These are phyloP conservation scores for Sigmodon hispidus DNA, from an alignment of 2,113 vertebrate genomes.

Conservation along the genomic window DNA sequence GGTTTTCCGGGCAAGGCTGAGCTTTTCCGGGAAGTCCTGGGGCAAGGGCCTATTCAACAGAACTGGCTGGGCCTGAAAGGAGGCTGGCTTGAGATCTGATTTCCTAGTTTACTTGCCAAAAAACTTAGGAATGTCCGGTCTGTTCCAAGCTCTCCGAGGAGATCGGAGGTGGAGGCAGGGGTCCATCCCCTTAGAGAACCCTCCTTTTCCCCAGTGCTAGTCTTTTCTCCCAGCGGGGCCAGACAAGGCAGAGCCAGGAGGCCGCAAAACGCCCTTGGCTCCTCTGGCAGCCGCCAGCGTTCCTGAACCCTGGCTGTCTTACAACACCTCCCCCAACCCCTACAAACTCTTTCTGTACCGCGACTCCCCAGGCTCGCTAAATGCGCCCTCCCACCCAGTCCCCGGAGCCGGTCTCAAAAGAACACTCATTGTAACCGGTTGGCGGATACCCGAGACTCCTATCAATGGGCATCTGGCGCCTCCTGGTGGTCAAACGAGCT, in stretches of 20 bases:
- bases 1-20: background rate
- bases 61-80: background rate
- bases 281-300: background rate
- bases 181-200: background rate
- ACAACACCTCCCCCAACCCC: background rate
- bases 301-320: background rate
- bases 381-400: background rate
- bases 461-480: conserved; percentile 30
- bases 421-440: background rate
- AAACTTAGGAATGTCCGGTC: conserved; percentile 73
- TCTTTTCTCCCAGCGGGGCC: background rate
- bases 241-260: background rate
- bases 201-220: conserved; percentile 5
- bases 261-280: background rate
- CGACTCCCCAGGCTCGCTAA: background rate
- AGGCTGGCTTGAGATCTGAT: conserved; percentile 18
- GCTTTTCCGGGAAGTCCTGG: conserved; percentile 28
- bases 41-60: background rate
- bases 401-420: background rate
- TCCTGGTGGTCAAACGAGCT: conserved; percentile 29
- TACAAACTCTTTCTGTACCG: background rate
- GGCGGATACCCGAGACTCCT: background rate
- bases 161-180: background rate
- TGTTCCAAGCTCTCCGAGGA: background rate
- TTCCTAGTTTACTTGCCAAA: conserved; percentile 64